Base-by-base conservation (phyloP, 2,113 vertebrate genomes). In the Gopherus flavomarginatus region DNA sequence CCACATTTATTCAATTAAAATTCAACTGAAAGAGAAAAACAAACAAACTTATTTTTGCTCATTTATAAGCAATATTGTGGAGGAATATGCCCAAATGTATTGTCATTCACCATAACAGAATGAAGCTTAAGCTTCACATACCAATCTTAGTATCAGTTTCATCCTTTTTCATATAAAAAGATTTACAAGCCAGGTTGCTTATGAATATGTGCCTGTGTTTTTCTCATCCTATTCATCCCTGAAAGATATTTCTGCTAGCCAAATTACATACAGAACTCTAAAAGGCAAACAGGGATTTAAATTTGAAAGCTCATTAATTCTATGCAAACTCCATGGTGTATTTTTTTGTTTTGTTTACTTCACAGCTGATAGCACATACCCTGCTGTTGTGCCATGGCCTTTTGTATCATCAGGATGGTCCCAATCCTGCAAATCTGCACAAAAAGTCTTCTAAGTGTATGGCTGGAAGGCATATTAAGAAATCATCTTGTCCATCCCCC, bases 161-260 rank as follows among this genome's bases (percentile, higher is more conserved):
- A 42, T 57, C 77, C 19, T 42, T 94, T 16, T 87, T 90, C 77
- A 80, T 13, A 29, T 21, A 81, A 42, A 1, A 4, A 83, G 5
- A 31, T 11, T 92, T 95, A 72, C 49, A 44, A 94, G 13, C 69
- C 62, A 79, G 0, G 3, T 42, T 86, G 9, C 27, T 82, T 91
- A 9, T 44, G 29, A 91, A 72, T 53, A 50, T 3, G 29, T 31
- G 10, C 5, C 12, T 49, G 4, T 1, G 49, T 6, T 49, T 53
- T 92, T 87, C 22, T 38, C 7, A 79, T 14, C 1, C 22, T 5
- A 82, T 2, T 42, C 5, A 21, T 3, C 10, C 2, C 21, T 86
- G 7, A 83, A 93, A 88, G 44, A 47, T 49, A 17, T 27, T 77
- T 93, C 19, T 16, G 27, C 38, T 88, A n/a, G 83, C 92, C 57